phyloP scores from a whole-genome alignment of 2,113 vertebrate species.

The Geothlypis trichas region DNA sequence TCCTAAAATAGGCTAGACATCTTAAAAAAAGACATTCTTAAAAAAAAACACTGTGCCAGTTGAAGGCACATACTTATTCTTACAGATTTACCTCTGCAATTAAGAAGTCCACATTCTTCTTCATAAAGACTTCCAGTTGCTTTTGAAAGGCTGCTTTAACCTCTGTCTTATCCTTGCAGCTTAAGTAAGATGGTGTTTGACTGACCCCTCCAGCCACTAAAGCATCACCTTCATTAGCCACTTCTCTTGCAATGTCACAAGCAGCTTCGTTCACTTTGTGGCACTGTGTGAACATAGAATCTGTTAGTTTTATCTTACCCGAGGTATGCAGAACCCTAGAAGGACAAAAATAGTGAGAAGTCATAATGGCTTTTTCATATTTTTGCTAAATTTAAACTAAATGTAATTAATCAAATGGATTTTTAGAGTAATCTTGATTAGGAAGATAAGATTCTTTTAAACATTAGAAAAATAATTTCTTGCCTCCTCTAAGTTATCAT shows the following conservation, averaged over 20 bases:
- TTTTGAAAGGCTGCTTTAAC: conserved; percentile 90
- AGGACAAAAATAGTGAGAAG: neutral
- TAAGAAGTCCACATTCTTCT: conserved; percentile 93
- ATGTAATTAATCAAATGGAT: neutral
- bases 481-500: neutral
- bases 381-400: neutral
- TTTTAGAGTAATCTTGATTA: neutral
- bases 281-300: conserved; percentile 71
- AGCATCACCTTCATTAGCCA: conserved; percentile 90
- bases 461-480: neutral
- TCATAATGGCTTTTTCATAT: neutral
- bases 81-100: conserved; percentile 88
- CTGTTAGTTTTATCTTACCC: neutral
- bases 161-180: conserved; percentile 87
- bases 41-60: neutral
- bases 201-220: conserved; percentile 95
- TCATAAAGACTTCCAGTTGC: conserved; percentile 87
- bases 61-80: neutral
- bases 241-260: conserved; percentile 92
- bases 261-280: conserved; percentile 94
- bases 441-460: neutral
- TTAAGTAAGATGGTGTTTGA: conserved; percentile 91
- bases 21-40: no score
- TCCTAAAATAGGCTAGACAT: neutral
- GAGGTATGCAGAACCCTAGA: neutral